Evolutionary conservation across 2,113 vertebrate genomes (phyloP).

Genomic region (Emberiza fucata): DNA sequence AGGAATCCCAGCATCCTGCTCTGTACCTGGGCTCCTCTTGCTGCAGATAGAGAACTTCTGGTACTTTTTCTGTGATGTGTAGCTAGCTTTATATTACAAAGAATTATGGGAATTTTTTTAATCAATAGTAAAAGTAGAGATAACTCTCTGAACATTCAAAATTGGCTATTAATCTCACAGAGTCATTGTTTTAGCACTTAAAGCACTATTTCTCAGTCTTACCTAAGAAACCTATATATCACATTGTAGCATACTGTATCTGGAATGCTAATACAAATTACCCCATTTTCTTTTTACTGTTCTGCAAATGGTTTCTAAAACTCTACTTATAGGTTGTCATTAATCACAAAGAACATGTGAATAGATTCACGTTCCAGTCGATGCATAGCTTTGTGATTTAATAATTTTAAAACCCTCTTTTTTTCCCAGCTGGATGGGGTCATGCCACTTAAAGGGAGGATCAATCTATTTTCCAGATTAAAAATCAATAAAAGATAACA

Average conservation of each 20-base stretch:
- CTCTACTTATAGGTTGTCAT: background rate
- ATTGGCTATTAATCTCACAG: background rate
- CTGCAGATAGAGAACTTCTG: background rate
- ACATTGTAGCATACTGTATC: background rate
- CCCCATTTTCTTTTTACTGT: constrained; percentile 1
- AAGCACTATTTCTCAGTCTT: background rate
- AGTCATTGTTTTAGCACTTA: background rate
- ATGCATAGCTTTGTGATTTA: background rate
- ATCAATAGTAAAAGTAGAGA: background rate
- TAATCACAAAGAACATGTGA: constrained; percentile 6
- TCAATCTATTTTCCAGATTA: background rate
- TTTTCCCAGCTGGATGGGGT: background rate
- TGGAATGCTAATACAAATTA: constrained; percentile 23
- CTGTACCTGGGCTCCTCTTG: background rate
- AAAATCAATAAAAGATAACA: background rate
- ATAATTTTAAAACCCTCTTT: background rate
- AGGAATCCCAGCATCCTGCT: background rate
- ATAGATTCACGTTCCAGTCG: background rate
- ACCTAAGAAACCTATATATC: background rate
- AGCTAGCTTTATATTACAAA: background rate
- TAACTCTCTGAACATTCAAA: background rate
- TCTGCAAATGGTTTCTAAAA: constrained; percentile 22
- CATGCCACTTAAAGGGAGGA: background rate
- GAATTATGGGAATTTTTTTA: background rate
- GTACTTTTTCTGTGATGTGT: background rate